These are phyloP conservation scores for Dromas ardeola DNA, from an alignment of 2,113 vertebrate genomes.

Conservation along the genomic window DNA sequence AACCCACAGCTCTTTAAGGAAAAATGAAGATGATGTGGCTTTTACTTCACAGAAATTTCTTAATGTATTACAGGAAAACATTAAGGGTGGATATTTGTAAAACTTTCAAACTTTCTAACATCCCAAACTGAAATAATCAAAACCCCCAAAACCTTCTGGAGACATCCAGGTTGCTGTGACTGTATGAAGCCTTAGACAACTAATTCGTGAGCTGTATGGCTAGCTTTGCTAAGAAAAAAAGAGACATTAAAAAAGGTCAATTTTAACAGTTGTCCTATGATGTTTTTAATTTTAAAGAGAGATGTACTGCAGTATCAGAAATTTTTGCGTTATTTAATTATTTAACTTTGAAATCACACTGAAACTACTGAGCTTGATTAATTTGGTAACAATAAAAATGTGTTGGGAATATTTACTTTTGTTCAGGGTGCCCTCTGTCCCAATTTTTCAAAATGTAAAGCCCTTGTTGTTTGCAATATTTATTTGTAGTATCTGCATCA, in stretches of 20 bases:
- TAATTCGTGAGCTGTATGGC: neutral
- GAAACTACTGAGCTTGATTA: neutral
- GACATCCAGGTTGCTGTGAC: neutral
- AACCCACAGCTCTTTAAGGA: neutral
- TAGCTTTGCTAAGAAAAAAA: neutral
- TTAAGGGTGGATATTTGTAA: neutral
- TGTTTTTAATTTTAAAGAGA: neutral
- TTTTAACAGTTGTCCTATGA: neutral
- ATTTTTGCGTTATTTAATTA: neutral
- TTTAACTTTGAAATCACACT: neutral
- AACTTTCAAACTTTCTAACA: neutral
- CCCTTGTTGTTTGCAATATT: neutral
- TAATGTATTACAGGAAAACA: neutral
- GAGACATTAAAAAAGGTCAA: neutral
- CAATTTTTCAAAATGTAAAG: neutral
- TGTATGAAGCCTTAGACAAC: neutral
- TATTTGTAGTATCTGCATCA: constrained; percentile 44
- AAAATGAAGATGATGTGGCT: neutral
- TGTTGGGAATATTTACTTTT: neutral
- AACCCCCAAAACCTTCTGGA: neutral
- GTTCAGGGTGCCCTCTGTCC: neutral
- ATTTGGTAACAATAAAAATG: neutral
- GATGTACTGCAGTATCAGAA: neutral
- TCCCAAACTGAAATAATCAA: neutral
- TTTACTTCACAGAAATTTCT: neutral